These are phyloP conservation scores for Tyto alba DNA, from an alignment of 2,113 vertebrate species.

Conservation along the genomic window DNA sequence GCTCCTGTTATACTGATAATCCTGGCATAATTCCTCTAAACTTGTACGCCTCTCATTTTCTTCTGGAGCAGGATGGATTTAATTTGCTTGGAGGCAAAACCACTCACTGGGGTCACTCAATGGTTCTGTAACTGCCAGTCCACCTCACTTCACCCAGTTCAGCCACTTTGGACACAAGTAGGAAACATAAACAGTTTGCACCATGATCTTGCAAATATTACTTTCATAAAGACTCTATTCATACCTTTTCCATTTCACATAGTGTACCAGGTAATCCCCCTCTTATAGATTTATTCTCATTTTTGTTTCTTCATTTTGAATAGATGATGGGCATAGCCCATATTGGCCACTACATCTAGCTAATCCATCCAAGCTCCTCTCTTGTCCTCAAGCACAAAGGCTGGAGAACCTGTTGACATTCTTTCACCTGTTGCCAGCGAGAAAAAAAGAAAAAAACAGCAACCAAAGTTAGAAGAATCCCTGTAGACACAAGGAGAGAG, in stretches of 20 bases:
- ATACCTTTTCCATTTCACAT: background rate
- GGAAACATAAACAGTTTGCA: background rate
- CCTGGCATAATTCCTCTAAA: background rate
- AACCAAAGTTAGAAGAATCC: background rate
- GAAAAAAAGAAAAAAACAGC: no score
- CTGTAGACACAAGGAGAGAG: background rate
- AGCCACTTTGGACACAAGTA: background rate
- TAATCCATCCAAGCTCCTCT: background rate
- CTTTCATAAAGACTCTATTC: background rate
- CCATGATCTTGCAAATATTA: background rate
- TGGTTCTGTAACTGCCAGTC: background rate
- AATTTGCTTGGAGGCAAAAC: background rate
- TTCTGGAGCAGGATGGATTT: background rate
- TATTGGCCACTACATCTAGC: fast-evolving
- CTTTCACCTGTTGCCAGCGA: background rate
- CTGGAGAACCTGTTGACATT: background rate
- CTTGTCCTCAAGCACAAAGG: background rate
- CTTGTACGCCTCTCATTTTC: background rate
- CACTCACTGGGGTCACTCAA: background rate
- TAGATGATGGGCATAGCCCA: no score
- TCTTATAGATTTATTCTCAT: background rate
- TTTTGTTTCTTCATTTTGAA: background rate
- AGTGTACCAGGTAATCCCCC: fast-evolving
- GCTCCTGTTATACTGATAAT: background rate
- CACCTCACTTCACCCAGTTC: background rate